Evolutionary conservation across 2,113 vertebrate species (phyloP).

Genomic region (Leptobrachium ailaonicum): DNA sequence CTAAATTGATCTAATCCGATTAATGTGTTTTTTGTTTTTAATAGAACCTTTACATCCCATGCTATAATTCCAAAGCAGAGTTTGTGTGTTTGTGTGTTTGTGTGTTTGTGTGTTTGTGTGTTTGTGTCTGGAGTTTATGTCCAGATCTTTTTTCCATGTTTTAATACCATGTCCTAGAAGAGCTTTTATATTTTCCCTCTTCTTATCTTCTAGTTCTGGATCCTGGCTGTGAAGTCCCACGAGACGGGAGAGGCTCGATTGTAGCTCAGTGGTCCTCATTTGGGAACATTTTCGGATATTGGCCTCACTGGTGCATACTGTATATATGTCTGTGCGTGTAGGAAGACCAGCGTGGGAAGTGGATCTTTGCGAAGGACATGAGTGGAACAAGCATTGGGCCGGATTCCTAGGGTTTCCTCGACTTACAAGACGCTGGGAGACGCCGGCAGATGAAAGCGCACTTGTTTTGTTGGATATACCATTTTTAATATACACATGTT

Average conservation of each 20-base stretch:
- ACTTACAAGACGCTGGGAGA: constrained; percentile 30
- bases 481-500: constrained; percentile 39
- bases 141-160: not conserved
- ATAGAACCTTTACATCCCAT: too few relatives aligned
- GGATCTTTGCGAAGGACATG: constrained; percentile 41
- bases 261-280: constrained; percentile 21
- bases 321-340: constrained; percentile 50
- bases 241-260: constrained; percentile 25
- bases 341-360: constrained; percentile 46
- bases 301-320: constrained; percentile 44
- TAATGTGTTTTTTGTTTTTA: too few relatives aligned
- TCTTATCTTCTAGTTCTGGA: constrained; percentile 25
- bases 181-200: too few relatives aligned
- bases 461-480: constrained; percentile 39
- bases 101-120: too few relatives aligned
- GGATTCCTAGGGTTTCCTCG: constrained; percentile 40
- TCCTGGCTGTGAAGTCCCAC: constrained; percentile 26
- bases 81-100: too few relatives aligned
- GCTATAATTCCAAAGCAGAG: too few relatives aligned
- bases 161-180: constrained; percentile 3
- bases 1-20: too few relatives aligned
- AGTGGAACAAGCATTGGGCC: constrained; percentile 45
- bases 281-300: constrained; percentile 36
- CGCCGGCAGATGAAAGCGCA: constrained; percentile 29
- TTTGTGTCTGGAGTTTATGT: too few relatives aligned